Evolutionary conservation across 2,113 vertebrate genomes (phyloP), one percentile per base, ranked within the genome.

Genomic region (Hippocampus guttulatus): DNA sequence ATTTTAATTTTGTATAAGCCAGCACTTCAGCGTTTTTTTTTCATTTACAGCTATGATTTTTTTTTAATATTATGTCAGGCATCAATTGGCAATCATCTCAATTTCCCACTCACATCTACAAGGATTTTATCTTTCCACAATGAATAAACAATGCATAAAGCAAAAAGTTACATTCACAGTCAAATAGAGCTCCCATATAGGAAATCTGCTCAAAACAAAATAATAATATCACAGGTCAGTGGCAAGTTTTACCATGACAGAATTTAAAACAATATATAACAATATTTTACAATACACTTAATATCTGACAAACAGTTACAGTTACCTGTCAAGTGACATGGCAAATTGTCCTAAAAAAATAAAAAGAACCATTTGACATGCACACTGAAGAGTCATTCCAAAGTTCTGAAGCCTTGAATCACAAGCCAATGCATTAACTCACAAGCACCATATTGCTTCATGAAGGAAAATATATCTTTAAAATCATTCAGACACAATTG

Each of bases 121-220:
- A 78, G 66, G 71, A 85, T 79, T 81, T 79, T 40, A 78, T 79
- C 58, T 74, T 86, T 81, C 69, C 70, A 90, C 83, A 78, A 80
- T 84, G 69, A 85, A 85, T 80, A 82, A 80, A 87, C 74, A 45
- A 73, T 75, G 73, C 86, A 84, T 78, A 71, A 76, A 81, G 9
- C 71, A 73, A 79, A 75, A 66, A 69, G 60, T 66, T 88, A 86
- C 88, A 89, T 88, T 90, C 84, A 88, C 81, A 77, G 84, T 85
- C 77, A 85, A 85, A 87, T 74, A 82, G 70, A 82, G 75, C 67
- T 75, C 86, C 84, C 45, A 76, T 71, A 80, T 81, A 83, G 30
- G 67, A 87, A 65, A 38, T 33, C 27, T 16, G 16, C 15, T 81
- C 11, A 67, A 79, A 84, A 72, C 64, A 55, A 15, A 57, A 69